Base-by-base conservation (phyloP, 2,797 vertebrate genomes). In the Sorex maritimensis region DNA sequence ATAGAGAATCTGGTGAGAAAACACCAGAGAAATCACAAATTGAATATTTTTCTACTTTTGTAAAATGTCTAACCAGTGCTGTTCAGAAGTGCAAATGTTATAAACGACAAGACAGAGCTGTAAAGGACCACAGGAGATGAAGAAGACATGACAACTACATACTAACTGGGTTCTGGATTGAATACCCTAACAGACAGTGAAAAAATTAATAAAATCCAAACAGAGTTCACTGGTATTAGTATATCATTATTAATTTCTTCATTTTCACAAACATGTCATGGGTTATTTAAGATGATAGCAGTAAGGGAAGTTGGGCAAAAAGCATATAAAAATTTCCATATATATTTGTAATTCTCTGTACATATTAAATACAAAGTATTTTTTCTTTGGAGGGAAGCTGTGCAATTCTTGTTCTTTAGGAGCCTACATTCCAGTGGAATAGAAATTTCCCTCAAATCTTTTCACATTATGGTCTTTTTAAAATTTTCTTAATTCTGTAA, bases 331-430 rank as follows among this genome's bases (percentile, higher is more conserved):
- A 83, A 77, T 90, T 83, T 86, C 24, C 55, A 3, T 44, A 26
- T 34, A 41, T 75, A 30, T 82, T 58, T 95, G 26, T 30, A 96
- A 82, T 30, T 69, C 34, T 90, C 49, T 79, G 14, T 78, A 91
- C 75, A 10, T 67, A 34, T 58, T 89, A 69, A 8, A 73, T 44
- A 44, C 41, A 44, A 44, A 44, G 41, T 44, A 44, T 44, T 44
- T 44, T 5, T 5, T 44, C 41, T 44, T 44, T 44, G 41, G 41
- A 44, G 41, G 41, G 41, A 44, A 44, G 41, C 41, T 5, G 41
- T 5, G 41, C 5, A 75, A 69, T 67, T 74, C 14, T 21, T 61
- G 2, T 49, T 73, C 12, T 79, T 30, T 82, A 65, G 15, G 21
- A 82, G 8, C 12, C 86, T 94, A 61, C 11, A 67, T 91, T 69